Conservation (phyloP, 2,113 vertebrate species). For the Tinamus guttatus region DNA sequence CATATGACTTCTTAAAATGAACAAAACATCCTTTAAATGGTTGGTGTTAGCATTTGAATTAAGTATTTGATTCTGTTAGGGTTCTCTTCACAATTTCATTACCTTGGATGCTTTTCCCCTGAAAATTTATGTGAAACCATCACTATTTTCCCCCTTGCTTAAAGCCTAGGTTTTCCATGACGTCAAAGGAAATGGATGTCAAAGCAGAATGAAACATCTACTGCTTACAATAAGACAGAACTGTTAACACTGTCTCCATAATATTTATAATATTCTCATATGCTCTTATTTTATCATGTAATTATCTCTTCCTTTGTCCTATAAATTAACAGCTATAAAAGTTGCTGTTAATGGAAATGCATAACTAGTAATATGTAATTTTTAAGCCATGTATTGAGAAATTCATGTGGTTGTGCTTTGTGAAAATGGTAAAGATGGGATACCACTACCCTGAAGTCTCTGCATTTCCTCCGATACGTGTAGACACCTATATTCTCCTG, state of each 20-base stretch:
- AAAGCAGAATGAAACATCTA: neutral
- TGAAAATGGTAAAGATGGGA: neutral
- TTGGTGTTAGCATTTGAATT: neutral
- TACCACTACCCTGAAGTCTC: neutral
- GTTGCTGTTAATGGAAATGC: neutral
- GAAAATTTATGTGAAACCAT: neutral
- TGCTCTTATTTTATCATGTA: neutral
- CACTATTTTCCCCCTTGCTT: neutral
- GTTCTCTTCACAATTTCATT: neutral
- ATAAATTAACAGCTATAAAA: neutral
- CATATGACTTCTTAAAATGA: neutral
- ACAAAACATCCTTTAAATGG: neutral
- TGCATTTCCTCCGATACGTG: neutral
- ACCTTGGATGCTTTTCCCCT: neutral
- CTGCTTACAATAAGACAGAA: neutral
- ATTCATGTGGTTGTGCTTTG: neutral
- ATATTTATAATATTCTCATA: neutral
- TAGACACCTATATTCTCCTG: neutral
- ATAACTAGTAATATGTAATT: neutral
- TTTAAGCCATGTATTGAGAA: neutral
- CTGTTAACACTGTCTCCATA: neutral
- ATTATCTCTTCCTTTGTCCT: neutral
- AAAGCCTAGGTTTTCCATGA: neutral
- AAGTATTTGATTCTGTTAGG: neutral
- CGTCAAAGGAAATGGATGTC: neutral